Base-by-base conservation (phyloP, 2,888 invertebrate genomes). In the Drosophila mettleri region DNA sequence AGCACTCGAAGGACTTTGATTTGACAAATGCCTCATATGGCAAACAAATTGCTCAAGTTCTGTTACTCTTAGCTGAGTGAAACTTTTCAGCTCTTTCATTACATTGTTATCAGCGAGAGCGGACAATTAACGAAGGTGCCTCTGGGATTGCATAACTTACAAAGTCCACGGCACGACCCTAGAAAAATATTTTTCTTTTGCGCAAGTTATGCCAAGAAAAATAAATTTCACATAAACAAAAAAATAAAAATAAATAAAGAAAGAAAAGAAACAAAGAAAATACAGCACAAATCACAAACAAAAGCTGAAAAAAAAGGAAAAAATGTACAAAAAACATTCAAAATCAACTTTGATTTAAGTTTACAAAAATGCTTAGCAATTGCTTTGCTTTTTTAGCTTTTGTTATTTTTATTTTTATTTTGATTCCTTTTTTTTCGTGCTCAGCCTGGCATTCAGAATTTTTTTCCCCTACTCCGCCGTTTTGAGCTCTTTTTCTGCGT, bases 341-440 rank as follows among this genome's bases (percentile, higher is more conserved):
- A 84, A 88, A 86, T 88, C 85, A 88, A 88, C 89, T 88, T 88
- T 86, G 85, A 86, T 86, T 86, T 86, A 88, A 88, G 85, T 88
- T 88, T 86, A 86, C 84, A 86, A 84, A 86, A 86, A 86, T 87
- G 87, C 87, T 88, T 85, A 88, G 74, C 89, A 86, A 87, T 83
- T 83, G 78, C 71, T 69, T 73, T 78, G 80, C 72, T 83, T 86
- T 83, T 86, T 85, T 69, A 78, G 71, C 86, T 80, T 83, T 82
- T 79, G 70, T 60, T 69, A 18, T 64, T 63, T 68, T 57, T 77
- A 33, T 46, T 10, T 1, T 5, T 9, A 2, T 12, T 71, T 58
- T 73, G 22, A 18, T 20, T 20, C 20, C 4, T 9, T 10, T 24
- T 49, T 49, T 34, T 75, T 60, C 63, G 29, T 68, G 22, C 45